Base-by-base conservation (phyloP, 2,888 invertebrate species). In the Heliconius erato region DNA sequence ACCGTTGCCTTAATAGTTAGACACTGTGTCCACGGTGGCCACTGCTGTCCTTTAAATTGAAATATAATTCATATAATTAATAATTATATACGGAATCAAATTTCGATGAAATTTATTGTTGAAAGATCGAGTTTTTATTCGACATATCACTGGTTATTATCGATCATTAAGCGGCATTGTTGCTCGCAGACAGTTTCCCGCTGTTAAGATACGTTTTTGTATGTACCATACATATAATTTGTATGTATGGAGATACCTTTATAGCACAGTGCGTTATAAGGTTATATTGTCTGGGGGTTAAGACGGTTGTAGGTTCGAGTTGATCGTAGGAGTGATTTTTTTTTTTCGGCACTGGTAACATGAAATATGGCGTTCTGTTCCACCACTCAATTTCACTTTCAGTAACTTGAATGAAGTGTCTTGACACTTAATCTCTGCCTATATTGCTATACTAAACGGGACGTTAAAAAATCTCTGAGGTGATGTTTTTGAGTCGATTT, bases 171-270 rank as follows among this genome's bases (percentile, higher is more conserved):
- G 76, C 83, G 65, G 79, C 69, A 77, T 82, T 83, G 82, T 81
- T 76, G 63, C 69, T 11, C 71, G 80, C 85, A 85, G 84, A 85
- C 85, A 84, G 74, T 80, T 74, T 79, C 85, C 83, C 80, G 85
- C 84, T 84, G 85, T 74, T 77, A 54, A 16, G 28, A 16, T 28
- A 63, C 74, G 79, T 83, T 82, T 79, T 65, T 72, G 49, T 72
- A 40, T 63, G 19, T 35, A 54, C n/a, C 28, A 59, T 40, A 68
- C 54, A 35, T 32, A 63, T 35, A 6, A 63, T 63, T 14, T 40
- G 63, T 63, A 40, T 76, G n/a, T 63, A 26, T 76, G 59, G 28
- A 67, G 67, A 67, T 26, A 16, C 67, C 67, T 28, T 32, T 28
- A 7, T 28, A 32, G 26, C 23, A 3, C 71, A 72, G 40, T 72